Conservation (phyloP, 2,888 invertebrate species). For the Drosophila setosimentum region DNA sequence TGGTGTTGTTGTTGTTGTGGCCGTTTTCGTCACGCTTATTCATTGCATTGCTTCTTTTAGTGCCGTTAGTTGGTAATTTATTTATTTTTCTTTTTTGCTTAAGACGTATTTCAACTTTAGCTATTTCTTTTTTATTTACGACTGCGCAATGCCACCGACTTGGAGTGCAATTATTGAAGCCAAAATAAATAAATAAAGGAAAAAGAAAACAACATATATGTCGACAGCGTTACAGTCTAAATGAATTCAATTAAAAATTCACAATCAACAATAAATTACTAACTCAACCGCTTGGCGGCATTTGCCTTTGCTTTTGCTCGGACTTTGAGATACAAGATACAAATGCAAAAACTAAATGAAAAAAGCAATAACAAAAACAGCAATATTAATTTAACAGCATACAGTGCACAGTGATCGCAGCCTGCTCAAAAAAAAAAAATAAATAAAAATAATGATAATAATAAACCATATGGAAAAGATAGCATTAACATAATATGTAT, state of each 20-base stretch:
- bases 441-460: not conserved
- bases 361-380: not conserved
- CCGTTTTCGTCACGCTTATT: slow-evolving; percentile 73
- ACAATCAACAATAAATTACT: slow-evolving; percentile 71
- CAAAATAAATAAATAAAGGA: slow-evolving; percentile 23
- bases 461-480: not conserved
- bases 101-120: slow-evolving; percentile 16
- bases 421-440: not conserved
- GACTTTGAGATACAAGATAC: slow-evolving; percentile 48
- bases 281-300: slow-evolving; percentile 53
- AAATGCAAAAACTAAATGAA: slow-evolving; percentile 41
- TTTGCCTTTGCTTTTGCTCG: slow-evolving; percentile 49
- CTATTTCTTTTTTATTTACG: slow-evolving; percentile 6
- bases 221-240: slow-evolving; percentile 42
- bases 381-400: slow-evolving; percentile 36
- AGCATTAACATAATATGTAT: not conserved
- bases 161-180: slow-evolving; percentile 39
- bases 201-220: slow-evolving; percentile 10
- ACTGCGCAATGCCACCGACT: slow-evolving; percentile 43
- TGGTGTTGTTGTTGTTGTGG: slow-evolving; percentile 12
- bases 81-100: slow-evolving; percentile 19
- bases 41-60: slow-evolving; percentile 47
- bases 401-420: slow-evolving; percentile 55
- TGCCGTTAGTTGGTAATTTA: slow-evolving; percentile 26
- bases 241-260: slow-evolving; percentile 77